Percentiles rank a stretch among this genome's conserved stretches.
Conservation (phyloP, 2,888 invertebrate species). For the Choristoneura rosaceana region DNA sequence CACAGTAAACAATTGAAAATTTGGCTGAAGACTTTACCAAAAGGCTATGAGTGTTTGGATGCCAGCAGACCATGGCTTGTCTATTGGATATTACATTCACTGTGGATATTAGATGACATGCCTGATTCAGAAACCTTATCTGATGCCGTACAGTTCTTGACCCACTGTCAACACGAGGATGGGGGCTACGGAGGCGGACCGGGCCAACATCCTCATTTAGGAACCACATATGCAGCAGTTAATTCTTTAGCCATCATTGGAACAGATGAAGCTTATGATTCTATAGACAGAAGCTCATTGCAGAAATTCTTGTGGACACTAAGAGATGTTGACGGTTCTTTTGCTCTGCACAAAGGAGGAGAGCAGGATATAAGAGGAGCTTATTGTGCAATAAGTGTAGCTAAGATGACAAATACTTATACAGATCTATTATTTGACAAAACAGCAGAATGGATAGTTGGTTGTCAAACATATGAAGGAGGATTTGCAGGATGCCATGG, state of each 20-base stretch:
- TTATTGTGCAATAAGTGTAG: constrained; percentile 98
- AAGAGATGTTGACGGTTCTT: constrained; percentile 94
- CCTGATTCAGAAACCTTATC: constrained; percentile 74
- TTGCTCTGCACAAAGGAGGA: constrained; percentile 95
- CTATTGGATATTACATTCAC: constrained; percentile 98
- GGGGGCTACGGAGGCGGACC: constrained; percentile 99
- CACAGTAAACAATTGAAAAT: constrained; percentile 89
- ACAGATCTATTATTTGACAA: constrained; percentile 92
- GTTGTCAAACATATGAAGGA: constrained; percentile 99
- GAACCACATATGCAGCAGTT: constrained; percentile 98
- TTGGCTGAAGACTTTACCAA: constrained; percentile 88
- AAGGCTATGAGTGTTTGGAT: constrained; percentile 93
- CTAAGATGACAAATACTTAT: constrained; percentile 93
- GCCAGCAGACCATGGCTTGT: constrained; percentile 98
- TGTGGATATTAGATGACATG: constrained; percentile 88
- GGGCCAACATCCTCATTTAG: constrained; percentile 95
- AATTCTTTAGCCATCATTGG: constrained; percentile 96
- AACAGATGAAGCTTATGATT: constrained; percentile 92
- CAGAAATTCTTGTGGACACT: constrained; percentile 92
- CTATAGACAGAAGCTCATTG: constrained; percentile 93
- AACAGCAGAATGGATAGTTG: constrained; percentile 96
- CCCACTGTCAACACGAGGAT: constrained; percentile 89
- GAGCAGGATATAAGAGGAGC: constrained; percentile 97
- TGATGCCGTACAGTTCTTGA: constrained; percentile 70
- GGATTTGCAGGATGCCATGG: constrained; percentile 96